A percentile compares a stretch with the other conserved stretches of the same genome.
Evolutionary conservation across 2,888 invertebrate species (phyloP).

Genomic region (Iphiclides podalirius): DNA sequence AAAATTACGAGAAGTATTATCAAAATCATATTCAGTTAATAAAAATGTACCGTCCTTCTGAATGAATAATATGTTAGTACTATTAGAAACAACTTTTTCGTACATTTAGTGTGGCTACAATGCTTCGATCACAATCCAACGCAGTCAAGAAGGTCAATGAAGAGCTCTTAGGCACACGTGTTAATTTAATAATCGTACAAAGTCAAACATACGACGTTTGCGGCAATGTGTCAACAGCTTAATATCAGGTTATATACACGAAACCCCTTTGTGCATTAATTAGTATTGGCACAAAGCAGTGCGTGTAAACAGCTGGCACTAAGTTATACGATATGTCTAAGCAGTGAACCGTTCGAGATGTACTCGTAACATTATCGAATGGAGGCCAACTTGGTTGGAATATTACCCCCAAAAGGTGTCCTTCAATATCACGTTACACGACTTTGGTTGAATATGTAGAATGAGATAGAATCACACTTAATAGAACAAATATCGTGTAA

Average conservation of each 20-base stretch:
- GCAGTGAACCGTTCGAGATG: neutral
- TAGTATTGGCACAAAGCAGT: constrained; percentile 31
- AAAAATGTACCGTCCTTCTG: too few species aligned
- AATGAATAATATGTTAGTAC: too few species aligned
- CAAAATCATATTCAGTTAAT: too few species aligned
- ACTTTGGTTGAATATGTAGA: too few species aligned
- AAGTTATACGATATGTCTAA: constrained; percentile 18
- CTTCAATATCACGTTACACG: too few species aligned
- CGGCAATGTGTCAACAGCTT: constrained; percentile 20
- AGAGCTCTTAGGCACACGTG: constrained; percentile 1
- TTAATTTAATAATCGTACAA: constrained; percentile 19
- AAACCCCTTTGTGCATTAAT: constrained; percentile 39
- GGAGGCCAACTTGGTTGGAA: constrained; percentile 3
- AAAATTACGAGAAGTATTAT: too few species aligned
- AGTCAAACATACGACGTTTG: constrained; percentile 20
- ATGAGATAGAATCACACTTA: too few species aligned
- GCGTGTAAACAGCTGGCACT: constrained; percentile 21
- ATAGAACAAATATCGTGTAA: too few species aligned
- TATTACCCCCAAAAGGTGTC: too few species aligned
- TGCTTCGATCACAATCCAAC: neutral
- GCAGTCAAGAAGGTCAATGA: neutral
- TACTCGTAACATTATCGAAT: constrained; percentile 1
- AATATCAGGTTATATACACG: constrained; percentile 23
- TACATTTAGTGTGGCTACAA: too few species aligned
- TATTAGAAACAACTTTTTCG: too few species aligned